phyloP scores from a whole-genome alignment of 1,140 invertebrate species.

The Drosophila aff. region DNA sequence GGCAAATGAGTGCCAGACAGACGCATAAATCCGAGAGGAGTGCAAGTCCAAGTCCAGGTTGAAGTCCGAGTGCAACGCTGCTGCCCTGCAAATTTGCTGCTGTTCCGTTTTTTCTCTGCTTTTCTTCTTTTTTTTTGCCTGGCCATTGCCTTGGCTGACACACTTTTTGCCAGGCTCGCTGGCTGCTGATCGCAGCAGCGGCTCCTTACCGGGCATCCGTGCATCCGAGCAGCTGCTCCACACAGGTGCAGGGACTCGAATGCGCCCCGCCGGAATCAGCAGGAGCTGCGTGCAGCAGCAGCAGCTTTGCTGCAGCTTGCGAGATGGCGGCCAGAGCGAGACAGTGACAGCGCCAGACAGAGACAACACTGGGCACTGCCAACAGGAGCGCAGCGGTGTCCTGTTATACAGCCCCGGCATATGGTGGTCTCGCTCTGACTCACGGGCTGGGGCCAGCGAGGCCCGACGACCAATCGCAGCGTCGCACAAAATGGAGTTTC shows the following conservation, averaged over 20 bases:
- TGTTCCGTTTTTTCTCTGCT: no score
- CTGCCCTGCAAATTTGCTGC: background rate
- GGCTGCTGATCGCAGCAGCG: background rate
- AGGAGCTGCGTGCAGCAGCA: background rate
- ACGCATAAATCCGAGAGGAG: background rate
- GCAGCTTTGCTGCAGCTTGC: background rate
- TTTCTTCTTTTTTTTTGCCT: background rate
- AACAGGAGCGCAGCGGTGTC: background rate
- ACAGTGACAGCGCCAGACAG: background rate
- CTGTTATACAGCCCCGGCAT: background rate
- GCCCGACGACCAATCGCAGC: constrained; percentile 48
- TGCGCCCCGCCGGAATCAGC: constrained; percentile 7
- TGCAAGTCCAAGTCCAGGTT: background rate
- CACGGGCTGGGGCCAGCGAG: background rate
- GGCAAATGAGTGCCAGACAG: constrained; percentile 33
- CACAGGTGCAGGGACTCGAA: constrained; percentile 24
- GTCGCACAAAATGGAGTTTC: constrained; percentile 65
- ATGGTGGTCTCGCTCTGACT: background rate
- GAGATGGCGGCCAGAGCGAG: constrained; percentile 2
- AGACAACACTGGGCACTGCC: background rate
- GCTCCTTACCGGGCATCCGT: constrained; percentile 9
- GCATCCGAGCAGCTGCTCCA: constrained; percentile 28
- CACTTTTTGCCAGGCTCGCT: background rate
- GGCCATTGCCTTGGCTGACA: constrained; percentile 10
- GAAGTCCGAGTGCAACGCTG: background rate